Evolutionary conservation across 2,888 invertebrate species (phyloP).

Genomic region (Drosophila peninsularis): DNA sequence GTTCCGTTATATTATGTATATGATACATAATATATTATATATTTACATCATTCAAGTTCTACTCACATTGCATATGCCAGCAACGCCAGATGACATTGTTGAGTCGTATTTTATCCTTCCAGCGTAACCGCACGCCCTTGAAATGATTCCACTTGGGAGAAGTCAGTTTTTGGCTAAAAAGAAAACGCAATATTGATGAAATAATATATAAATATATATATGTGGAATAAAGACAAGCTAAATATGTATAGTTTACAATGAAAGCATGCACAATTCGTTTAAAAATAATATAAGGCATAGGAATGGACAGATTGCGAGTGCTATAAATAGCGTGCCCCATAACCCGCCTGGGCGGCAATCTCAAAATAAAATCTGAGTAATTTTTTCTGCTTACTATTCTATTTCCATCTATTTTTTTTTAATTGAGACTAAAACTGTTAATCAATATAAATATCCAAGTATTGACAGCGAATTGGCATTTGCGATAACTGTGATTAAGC

Average conservation of each 20-base stretch:
- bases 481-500: conserved; percentile 26
- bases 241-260: conserved; percentile 17
- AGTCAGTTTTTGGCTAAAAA: conserved; percentile 96
- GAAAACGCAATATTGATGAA: conserved; percentile 15
- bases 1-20: no score
- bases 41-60: neutral
- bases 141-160: conserved; percentile 99
- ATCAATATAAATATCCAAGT: conserved; percentile 27
- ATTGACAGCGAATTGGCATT: conserved; percentile 18
- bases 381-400: conserved; percentile 6
- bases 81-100: conserved; percentile 99
- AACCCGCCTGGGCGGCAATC: conserved; percentile 50
- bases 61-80: conserved; percentile 99
- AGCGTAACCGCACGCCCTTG: conserved; percentile 97
- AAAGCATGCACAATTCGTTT: conserved; percentile 32
- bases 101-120: conserved; percentile 99
- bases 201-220: neutral
- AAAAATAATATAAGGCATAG: conserved; percentile 41
- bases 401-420: neutral
- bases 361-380: conserved; percentile 52
- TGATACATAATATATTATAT: no score
- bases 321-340: conserved; percentile 53
- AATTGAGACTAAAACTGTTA: conserved; percentile 2
- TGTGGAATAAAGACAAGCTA: neutral
- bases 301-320: conserved; percentile 40